Evolutionary conservation across 2,113 vertebrate species (phyloP).

Genomic region (Holacanthus passer): DNA sequence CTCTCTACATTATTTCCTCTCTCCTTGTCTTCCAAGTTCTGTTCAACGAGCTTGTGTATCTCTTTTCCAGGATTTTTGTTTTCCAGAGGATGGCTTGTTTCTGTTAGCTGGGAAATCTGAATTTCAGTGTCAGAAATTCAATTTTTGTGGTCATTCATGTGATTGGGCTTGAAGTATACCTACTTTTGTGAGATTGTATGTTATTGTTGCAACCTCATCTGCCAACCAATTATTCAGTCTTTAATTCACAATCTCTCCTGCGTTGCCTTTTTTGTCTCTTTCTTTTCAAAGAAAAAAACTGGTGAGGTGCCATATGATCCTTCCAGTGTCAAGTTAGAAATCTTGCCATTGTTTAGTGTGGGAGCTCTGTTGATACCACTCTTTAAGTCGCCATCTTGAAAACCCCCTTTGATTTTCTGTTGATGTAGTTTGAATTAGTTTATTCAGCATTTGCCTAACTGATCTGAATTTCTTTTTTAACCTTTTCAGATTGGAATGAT

Average conservation of each 20-base stretch:
- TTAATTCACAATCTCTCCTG: no score
- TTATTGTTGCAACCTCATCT: no score
- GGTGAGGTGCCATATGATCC: no score
- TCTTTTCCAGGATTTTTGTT: background rate
- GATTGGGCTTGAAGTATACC: background rate
- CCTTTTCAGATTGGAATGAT: constrained; percentile 10
- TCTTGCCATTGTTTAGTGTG: no score
- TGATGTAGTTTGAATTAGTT: background rate
- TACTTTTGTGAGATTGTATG: no score
- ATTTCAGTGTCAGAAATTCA: no score
- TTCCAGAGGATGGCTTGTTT: background rate
- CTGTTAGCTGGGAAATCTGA: background rate
- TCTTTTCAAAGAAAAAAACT: no score
- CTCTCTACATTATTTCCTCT: background rate
- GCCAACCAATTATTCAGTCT: no score
- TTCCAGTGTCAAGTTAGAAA: no score
- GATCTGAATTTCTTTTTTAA: constrained; percentile 17
- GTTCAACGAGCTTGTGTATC: background rate
- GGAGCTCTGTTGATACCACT: no score
- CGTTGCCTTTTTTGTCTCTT: no score
- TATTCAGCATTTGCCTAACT: background rate
- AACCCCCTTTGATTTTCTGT: background rate
- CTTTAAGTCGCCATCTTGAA: background rate
- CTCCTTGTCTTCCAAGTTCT: background rate
- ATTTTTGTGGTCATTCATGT: background rate